Evolutionary conservation across 1,140 invertebrate species (phyloP), one percentile per base, ranked within the genome.

Genomic region (Chironomus striatipennis): DNA sequence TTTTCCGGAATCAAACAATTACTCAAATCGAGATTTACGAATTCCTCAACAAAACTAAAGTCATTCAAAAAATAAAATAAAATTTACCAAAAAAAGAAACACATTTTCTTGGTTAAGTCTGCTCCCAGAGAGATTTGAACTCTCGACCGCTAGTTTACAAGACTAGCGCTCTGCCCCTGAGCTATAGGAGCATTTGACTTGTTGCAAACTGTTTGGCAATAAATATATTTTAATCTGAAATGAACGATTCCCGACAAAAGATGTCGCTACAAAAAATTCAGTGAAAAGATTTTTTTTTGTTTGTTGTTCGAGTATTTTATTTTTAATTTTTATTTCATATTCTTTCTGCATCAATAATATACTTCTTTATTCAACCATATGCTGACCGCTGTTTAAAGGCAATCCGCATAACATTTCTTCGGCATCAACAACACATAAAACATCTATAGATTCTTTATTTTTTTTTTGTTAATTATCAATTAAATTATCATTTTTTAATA

Each of bases 111-210:
- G 5, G 24, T 34, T 34, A 34, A 34, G 24, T 9, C 75, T 89
- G 89, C 89, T 89, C 89, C 89, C 89, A 89, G 89, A 90, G 91
- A 92, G 91, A 89, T 89, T 92, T 90, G 91, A 93, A 93, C 91
- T 92, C 91, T 90, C 90, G 91, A 93, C 91, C 91, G 90, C 90
- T 92, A 90, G 91, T 93, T 93, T 93, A 93, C 91, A 90, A 93
- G 91, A 93, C 91, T 90, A 93, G 90, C 92, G 91, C 91, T 93
- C 91, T 93, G 90, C 91, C 91, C 90, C 91, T 93, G 90, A 93
- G 91, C 91, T 93, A 93, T 91, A 90, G 90, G 91, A 91, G 91
- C 91, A 57, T 12, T n/a, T 57, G 47, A 76, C 73, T 74, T 75
- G 74, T 72, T 77, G 74, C 24, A 34, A 34, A 34, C 5, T 5